Conservation (phyloP, 2,888 invertebrate genomes). For the Syrphus vitripennis region DNA sequence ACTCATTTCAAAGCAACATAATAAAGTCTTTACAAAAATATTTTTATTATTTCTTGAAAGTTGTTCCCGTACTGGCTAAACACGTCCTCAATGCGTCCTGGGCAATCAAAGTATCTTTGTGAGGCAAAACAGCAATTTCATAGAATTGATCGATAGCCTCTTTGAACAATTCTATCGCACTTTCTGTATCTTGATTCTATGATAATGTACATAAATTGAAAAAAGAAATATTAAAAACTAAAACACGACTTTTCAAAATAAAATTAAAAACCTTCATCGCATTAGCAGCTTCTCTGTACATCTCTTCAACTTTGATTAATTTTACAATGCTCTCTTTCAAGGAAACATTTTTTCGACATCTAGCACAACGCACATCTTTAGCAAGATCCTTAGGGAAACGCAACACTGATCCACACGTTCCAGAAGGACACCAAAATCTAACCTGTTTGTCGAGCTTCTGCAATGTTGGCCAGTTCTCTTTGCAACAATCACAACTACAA, state of each 20-base stretch:
- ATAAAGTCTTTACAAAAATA: background rate
- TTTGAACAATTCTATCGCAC: conserved; percentile 83
- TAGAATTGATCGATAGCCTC: conserved; percentile 85
- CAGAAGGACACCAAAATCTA: conserved; percentile 81
- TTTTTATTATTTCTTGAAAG: conserved; percentile 77
- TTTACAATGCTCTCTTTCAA: conserved; percentile 80
- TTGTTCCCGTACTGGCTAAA: conserved; percentile 82
- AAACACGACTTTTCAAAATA: no score
- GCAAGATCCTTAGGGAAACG: conserved; percentile 81
- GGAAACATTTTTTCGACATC: conserved; percentile 82
- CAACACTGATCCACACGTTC: conserved; percentile 82
- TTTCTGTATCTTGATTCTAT: conserved; percentile 82
- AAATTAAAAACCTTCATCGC: conserved; percentile 75
- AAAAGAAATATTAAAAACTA: background rate
- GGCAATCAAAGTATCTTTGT: conserved; percentile 86
- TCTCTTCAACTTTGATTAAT: conserved; percentile 81
- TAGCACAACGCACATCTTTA: conserved; percentile 81
- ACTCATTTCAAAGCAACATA: background rate
- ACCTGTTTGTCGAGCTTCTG: conserved; percentile 83
- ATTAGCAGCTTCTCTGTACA: conserved; percentile 81
- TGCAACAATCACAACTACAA: conserved; percentile 88
- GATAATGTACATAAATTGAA: conserved; percentile 77
- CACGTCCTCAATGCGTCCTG: conserved; percentile 87
- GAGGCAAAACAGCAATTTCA: conserved; percentile 85
- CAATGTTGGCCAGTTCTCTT: conserved; percentile 88